Base-by-base conservation (phyloP, 2,888 invertebrate species). In the Parochlus steinenii region DNA sequence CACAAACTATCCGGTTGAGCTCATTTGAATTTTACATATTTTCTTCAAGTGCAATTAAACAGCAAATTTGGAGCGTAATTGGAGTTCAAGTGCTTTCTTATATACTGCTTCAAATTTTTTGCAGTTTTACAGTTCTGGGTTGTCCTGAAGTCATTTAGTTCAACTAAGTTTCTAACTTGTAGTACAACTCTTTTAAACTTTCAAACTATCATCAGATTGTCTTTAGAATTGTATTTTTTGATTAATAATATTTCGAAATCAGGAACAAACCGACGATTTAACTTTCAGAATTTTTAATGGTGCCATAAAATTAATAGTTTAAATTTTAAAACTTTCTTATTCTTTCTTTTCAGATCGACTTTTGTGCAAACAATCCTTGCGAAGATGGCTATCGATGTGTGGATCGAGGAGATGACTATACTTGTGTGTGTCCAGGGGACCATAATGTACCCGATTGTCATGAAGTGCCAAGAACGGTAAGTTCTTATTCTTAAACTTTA, bases 351-450 rank as follows among this genome's bases (percentile, higher is more conserved):
- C 56, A 74, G 74, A 71, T 74, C 56, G 71, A 74, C 55, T 59
- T 74, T 42, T 74, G 74, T 50, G 67, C 70, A 42, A 74, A 74
- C 39, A 71, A 71, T 51, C 77, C 76, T 6, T 79, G 79, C 51
- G 64, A 71, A 17, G 62, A 65, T 45, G 71, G 67, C 43, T 71
- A 70, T 41, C 68, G 65, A 49, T 79, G 79, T 56, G 63, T 74
- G 48, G 78, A 79, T 59, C 71, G 67, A 50, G 79, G 78, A 43
- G 74, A 77, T 59, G 76, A 67, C 54, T 76, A 74, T 54, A 68
- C 69, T 39, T 79, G 79, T 56, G 75, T 77, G 51, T 79, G 79
- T 53, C 75, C 74, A 11, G 66, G 65, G 44, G 78, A 77, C 37
- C 72, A 65, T 51, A 68, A 71, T 40, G 77, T 74, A 35, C 67